A percentile compares a stretch with the other conserved stretches of the same genome.
phyloP scores from a whole-genome alignment of 2,888 invertebrate species.

The Chloromyia formosa region DNA sequence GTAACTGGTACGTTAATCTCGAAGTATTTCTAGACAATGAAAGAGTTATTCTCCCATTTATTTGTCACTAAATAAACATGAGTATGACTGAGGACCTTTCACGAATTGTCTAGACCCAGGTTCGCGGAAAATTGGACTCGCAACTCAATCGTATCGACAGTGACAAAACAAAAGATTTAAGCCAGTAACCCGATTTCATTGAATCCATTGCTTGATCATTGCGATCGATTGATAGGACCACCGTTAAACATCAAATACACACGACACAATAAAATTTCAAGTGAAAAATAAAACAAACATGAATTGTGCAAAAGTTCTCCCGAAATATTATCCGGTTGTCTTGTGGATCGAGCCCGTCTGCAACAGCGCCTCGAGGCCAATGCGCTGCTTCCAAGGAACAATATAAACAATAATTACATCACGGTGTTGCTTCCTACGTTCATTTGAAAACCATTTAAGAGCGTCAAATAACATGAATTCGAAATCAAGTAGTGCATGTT shows the following conservation, averaged over 20 bases:
- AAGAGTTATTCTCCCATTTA: too few relatives aligned
- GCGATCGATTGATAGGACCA: background rate
- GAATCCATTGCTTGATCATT: background rate
- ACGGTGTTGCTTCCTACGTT: conserved; percentile 15
- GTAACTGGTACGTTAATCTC: too few relatives aligned
- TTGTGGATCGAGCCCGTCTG: background rate
- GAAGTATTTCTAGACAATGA: too few relatives aligned
- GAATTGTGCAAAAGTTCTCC: background rate
- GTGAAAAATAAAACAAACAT: background rate
- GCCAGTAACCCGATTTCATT: background rate
- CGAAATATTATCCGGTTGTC: background rate
- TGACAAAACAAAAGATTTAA: background rate
- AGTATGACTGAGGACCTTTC: too few relatives aligned
- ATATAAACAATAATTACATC: conserved; percentile 34
- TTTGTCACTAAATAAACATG: too few relatives aligned
- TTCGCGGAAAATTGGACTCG: too few relatives aligned
- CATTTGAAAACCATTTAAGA: conserved; percentile 33
- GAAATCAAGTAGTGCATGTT: conserved; percentile 40
- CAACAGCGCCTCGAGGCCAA: conserved; percentile 9
- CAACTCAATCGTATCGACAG: too few relatives aligned
- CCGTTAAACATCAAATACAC: background rate
- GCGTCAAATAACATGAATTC: conserved; percentile 32
- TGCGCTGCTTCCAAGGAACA: conserved; percentile 10
- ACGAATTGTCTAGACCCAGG: too few relatives aligned
- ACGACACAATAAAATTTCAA: background rate